A percentile compares a stretch with the other conserved stretches of the same genome.
Evolutionary conservation across 2,888 invertebrate genomes (phyloP).

Genomic region (Ecdyonurus torrentis): DNA sequence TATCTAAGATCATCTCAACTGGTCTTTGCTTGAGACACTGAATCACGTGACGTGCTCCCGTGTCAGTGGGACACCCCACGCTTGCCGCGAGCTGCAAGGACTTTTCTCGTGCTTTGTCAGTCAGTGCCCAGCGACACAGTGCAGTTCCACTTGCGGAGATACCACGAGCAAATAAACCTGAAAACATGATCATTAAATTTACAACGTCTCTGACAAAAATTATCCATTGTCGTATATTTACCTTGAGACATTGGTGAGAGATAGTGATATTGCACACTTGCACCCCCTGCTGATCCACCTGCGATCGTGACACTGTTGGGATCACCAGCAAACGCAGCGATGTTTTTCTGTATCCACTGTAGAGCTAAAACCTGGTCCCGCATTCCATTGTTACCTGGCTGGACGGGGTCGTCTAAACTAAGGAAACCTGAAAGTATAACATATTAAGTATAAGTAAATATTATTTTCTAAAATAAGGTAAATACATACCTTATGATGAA

Average conservation of each 20-base stretch:
- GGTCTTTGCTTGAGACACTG: slow-evolving; percentile 45
- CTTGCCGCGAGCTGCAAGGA: slow-evolving; percentile 31
- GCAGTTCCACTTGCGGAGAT: slow-evolving; percentile 55
- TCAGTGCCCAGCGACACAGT: slow-evolving; percentile 41
- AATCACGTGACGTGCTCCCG: slow-evolving; percentile 34
- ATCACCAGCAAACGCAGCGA: slow-evolving; percentile 12
- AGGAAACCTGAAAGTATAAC: slow-evolving; percentile 11
- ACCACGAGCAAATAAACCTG: slow-evolving; percentile 41
- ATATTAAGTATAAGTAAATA: no score
- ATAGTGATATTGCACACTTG: slow-evolving; percentile 20
- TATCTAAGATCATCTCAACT: slow-evolving; percentile 38
- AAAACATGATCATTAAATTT: background rate
- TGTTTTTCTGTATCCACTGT: slow-evolving; percentile 13
- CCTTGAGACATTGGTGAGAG: slow-evolving; percentile 20
- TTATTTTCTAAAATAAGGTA: background rate
- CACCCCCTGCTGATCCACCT: slow-evolving; percentile 24
- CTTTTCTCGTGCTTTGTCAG: slow-evolving; percentile 38
- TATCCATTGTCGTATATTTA: background rate
- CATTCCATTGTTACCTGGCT: slow-evolving; percentile 12
- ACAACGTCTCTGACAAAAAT: background rate
- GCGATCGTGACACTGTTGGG: slow-evolving; percentile 19
- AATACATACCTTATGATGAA: background rate
- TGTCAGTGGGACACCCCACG: slow-evolving; percentile 41
- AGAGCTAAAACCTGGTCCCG: slow-evolving; percentile 13
- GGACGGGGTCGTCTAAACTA: slow-evolving; percentile 10